A percentile compares a stretch with the other conserved stretches of the same genome.
phyloP scores from a whole-genome alignment of 2,797 vertebrate species.

The Sarcoramphus papa region DNA sequence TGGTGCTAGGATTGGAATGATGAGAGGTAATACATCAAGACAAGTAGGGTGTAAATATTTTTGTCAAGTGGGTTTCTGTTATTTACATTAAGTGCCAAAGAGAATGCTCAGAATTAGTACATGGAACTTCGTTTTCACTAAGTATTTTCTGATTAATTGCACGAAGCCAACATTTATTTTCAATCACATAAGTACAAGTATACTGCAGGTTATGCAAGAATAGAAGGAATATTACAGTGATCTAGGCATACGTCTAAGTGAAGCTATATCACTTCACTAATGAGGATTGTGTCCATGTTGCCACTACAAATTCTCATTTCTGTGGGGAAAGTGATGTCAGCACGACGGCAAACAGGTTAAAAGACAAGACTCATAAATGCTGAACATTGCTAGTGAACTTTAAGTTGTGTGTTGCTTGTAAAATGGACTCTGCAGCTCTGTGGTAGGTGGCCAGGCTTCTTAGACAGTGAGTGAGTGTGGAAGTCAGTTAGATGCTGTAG shows the following conservation, averaged over 20 bases:
- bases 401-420: not conserved
- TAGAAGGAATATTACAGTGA: not conserved
- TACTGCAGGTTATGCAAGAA: not conserved
- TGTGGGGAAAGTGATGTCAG: not conserved
- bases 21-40: not conserved
- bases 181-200: not conserved
- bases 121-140: not conserved
- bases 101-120: not conserved
- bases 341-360: not conserved
- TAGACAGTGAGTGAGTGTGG: not conserved
- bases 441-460: not conserved
- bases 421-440: not conserved
- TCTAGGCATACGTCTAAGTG: not conserved
- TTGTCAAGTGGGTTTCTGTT: not conserved
- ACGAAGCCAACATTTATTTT: not conserved
- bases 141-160: not conserved
- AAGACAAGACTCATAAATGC: not conserved
- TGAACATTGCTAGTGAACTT: not conserved
- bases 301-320: not conserved
- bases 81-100: not conserved
- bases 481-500: not conserved
- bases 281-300: not conserved
- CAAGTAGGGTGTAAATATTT: not conserved
- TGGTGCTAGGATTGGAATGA: not conserved
- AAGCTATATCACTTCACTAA: not conserved